Evolutionary conservation across 2,797 vertebrate species (phyloP), one percentile per base, ranked within the genome.

Genomic region (Nyctibius grandis): DNA sequence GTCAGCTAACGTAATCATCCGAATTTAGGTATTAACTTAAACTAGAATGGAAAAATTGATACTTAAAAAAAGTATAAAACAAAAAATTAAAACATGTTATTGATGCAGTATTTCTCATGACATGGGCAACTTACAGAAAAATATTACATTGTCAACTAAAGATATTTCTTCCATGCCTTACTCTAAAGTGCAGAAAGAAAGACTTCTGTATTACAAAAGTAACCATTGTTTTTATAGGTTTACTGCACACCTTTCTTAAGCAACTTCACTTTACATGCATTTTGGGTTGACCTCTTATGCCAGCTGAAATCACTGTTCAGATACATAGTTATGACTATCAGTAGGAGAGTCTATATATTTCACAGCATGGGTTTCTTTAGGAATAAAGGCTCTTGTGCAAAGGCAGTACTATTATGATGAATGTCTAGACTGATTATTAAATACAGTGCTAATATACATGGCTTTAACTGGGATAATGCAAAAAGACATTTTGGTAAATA

Each of bases 371-470:
- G 96, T 98, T 98, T 98, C 98, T 98, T 96, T 97, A 97, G 98
- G 97, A 98, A 97, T 97, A 97, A 95, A 98, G 98, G 98, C 95
- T 98, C 98, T 97, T 97, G 98, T 99, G 98, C 98, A 98, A 99
- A 99, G 98, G 98, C 98, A 98, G 98, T 97, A 98, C 97, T 98
- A 98, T 98, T 97, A 98, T 95, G 97, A 97, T 95, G 97, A 98
- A 97, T 95, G 97, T 98, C 97, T 98, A 97, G 97, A 94, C 95
- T 96, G 98, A 97, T 96, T 98, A 98, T 98, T 98, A 98, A 98
- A 98, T 98, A 99, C 98, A 98, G 99, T 98, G 98, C 98, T 98
- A 97, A 98, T 98, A 98, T 98, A 98, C 98, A 98, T 98, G 97
- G 98, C 96, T 97, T 98, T 97, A 97, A 98, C 96, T 97, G 97